phyloP scores from a whole-genome alignment of 1,140 invertebrate species.

The Drosophila ambigua region DNA sequence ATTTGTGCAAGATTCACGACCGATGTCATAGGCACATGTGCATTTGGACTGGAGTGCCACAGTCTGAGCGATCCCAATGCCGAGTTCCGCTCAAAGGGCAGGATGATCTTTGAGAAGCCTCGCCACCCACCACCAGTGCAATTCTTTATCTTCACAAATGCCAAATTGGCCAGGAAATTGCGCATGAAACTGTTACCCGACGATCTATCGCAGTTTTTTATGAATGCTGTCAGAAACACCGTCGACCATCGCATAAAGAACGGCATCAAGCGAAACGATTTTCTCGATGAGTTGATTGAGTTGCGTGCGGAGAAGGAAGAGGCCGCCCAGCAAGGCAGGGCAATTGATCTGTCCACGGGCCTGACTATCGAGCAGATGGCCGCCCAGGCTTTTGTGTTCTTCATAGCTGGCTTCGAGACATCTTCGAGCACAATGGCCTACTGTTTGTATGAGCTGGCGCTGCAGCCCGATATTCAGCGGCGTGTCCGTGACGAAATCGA shows the following conservation, averaged over 20 bases:
- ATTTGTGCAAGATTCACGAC: slow-evolving; percentile 86
- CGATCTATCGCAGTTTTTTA: slow-evolving; percentile 81
- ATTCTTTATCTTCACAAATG: slow-evolving; percentile 54
- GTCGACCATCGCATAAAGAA: slow-evolving; percentile 82
- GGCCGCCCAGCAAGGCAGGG: slow-evolving; percentile 24
- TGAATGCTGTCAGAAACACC: slow-evolving; percentile 73
- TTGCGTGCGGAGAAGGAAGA: slow-evolving; percentile 58
- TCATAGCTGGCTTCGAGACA: slow-evolving; percentile 79
- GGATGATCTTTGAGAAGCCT: slow-evolving; percentile 51
- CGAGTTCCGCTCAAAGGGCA: slow-evolving; percentile 83
- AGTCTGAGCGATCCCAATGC: slow-evolving; percentile 83
- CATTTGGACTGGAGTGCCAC: slow-evolving; percentile 85
- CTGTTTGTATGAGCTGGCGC: slow-evolving; percentile 81
- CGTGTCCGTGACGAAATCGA: slow-evolving; percentile 85
- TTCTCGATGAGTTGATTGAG: slow-evolving; percentile 83
- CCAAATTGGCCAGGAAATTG: slow-evolving; percentile 49
- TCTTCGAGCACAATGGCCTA: slow-evolving; percentile 83
- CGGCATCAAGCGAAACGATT: slow-evolving; percentile 80
- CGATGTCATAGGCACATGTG: slow-evolving; percentile 85
- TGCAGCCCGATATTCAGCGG: slow-evolving; percentile 84
- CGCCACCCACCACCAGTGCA: slow-evolving; percentile 42
- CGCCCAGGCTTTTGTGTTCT: slow-evolving; percentile 77
- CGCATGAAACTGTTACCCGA: slow-evolving; percentile 61
- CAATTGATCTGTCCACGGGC: slow-evolving; percentile 56
- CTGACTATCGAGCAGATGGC: slow-evolving; percentile 73